phyloP scores from a whole-genome alignment of 2,888 invertebrate genomes.

The Hydroisotoma schaefferi region DNA sequence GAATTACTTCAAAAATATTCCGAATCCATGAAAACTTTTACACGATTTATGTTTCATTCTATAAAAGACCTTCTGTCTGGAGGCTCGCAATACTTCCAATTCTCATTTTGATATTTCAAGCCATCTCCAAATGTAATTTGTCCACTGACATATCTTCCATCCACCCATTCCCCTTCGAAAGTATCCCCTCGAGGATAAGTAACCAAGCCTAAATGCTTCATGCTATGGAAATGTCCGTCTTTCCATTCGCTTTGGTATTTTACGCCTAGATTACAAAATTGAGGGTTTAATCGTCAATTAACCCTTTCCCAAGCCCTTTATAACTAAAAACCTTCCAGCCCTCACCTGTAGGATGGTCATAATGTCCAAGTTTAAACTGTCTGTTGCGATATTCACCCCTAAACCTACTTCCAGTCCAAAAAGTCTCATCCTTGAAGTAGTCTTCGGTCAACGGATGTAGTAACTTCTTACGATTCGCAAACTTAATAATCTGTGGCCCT shows the following conservation, averaged over 20 bases:
- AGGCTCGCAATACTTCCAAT: conserved; percentile 44
- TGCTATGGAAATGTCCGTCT: conserved; percentile 39
- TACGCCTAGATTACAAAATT: conserved; percentile 17
- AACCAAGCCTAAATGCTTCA: conserved; percentile 34
- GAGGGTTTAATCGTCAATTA: neutral
- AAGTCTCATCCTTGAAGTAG: conserved; percentile 39
- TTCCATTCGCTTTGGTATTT: conserved; percentile 41
- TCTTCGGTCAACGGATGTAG: conserved; percentile 35
- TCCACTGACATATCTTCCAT: conserved; percentile 38
- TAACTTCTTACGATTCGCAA: conserved; percentile 29
- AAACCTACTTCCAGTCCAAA: conserved; percentile 43
- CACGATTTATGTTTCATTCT: neutral
- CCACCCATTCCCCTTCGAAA: conserved; percentile 41
- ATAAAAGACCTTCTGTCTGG: conserved; percentile 37
- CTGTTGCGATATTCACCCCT: conserved; percentile 36
- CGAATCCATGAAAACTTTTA: neutral
- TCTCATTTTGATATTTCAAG: conserved; percentile 29
- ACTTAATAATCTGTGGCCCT: conserved; percentile 33
- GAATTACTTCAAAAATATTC: neutral
- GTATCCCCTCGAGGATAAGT: conserved; percentile 42
- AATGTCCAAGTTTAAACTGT: conserved; percentile 36
- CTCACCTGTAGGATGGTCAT: conserved; percentile 37
- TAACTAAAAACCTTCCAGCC: neutral
- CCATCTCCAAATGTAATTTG: conserved; percentile 45
- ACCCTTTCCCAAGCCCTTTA: neutral